A percentile compares a stretch with the other conserved stretches of the same genome.
phyloP scores from a whole-genome alignment of 2,113 vertebrate species.

The Pterophyllum scalare region DNA sequence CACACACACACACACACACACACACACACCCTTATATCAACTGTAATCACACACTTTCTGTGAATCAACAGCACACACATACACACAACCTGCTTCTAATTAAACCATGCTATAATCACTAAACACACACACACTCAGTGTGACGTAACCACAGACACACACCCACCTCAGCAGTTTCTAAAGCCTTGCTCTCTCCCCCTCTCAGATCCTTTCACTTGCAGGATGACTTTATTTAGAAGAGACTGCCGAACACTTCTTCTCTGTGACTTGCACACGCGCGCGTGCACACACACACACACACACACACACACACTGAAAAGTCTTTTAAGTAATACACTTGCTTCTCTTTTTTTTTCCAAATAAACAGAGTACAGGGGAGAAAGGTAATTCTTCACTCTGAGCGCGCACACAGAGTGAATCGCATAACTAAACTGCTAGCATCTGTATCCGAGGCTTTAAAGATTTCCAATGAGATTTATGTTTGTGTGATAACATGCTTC shows the following conservation, averaged over 20 bases:
- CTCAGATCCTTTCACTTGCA: constrained; percentile 11
- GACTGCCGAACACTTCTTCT: constrained; percentile 37
- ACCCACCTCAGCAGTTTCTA: constrained; percentile 6
- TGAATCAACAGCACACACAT: constrained; percentile 19
- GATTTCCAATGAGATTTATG: constrained; percentile 39
- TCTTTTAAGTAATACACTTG: constrained; percentile 1
- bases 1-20: neutral
- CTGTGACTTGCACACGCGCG: neutral
- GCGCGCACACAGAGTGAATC: neutral
- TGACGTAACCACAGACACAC: constrained; percentile 6
- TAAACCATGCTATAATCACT: constrained; percentile 7
- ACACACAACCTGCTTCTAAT: constrained; percentile 14
- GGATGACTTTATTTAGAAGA: constrained; percentile 48
- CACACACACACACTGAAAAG: constrained; percentile 6
- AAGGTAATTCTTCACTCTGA: constrained; percentile 3
- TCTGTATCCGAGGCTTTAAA: constrained; percentile 1
- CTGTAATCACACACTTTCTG: neutral
- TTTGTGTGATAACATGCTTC: constrained; percentile 37
- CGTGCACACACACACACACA: neutral
- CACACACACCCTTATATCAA: neutral
- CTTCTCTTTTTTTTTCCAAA: constrained; percentile 36
- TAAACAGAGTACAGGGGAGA: constrained; percentile 22
- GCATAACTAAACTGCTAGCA: constrained; percentile 2
- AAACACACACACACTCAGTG: constrained; percentile 1
- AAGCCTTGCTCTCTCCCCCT: neutral